phyloP scores from a whole-genome alignment of 2,888 invertebrate genomes.

The Melolontha melolontha region DNA sequence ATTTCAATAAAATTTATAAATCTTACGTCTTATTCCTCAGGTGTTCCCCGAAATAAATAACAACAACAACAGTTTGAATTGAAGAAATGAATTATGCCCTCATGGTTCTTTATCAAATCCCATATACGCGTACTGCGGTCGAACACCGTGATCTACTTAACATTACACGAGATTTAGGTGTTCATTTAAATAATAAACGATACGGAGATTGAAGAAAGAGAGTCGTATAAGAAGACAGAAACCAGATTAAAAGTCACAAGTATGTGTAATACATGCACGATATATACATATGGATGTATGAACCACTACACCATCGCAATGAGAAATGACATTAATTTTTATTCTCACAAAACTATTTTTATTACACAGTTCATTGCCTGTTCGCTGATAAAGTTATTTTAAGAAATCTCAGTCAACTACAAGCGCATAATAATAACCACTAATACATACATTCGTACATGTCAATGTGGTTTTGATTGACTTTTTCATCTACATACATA shows the following conservation, averaged over 20 bases:
- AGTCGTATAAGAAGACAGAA: background rate
- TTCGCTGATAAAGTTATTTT: constrained; percentile 24
- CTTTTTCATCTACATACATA: no score
- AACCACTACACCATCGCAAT: constrained; percentile 1
- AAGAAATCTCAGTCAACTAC: constrained; percentile 9
- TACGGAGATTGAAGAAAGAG: background rate
- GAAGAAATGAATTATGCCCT: no score
- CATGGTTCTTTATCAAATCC: no score
- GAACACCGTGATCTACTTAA: no score
- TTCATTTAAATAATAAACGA: background rate
- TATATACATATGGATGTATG: background rate
- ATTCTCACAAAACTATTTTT: constrained; percentile 34
- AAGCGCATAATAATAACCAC: no score
- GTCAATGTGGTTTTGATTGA: no score
- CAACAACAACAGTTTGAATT: no score
- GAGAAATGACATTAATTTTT: constrained; percentile 34
- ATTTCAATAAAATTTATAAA: no score
- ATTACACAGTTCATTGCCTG: constrained; percentile 27
- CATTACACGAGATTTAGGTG: constrained; percentile 1
- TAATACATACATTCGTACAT: no score
- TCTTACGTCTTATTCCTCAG: no score
- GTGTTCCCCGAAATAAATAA: no score
- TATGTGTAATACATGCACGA: background rate
- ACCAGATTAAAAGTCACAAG: constrained; percentile 7
- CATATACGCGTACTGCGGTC: no score